Percentiles rank a stretch among this genome's conserved stretches.
phyloP scores from a whole-genome alignment of 2,113 vertebrate genomes.

The Boulengeromyrus knoepffleri region DNA sequence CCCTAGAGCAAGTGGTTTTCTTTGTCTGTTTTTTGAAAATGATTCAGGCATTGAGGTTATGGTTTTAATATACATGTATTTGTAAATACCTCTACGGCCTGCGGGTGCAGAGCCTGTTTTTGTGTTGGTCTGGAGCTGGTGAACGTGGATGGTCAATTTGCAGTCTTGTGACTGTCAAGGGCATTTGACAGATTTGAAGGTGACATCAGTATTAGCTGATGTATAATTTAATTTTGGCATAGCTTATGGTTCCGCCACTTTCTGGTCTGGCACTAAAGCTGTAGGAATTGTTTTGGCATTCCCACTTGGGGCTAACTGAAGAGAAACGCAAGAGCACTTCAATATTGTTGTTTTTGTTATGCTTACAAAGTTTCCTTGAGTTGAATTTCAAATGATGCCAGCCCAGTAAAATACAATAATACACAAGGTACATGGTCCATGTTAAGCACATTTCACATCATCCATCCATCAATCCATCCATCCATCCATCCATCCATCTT shows the following conservation, averaged over 20 bases:
- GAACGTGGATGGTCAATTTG: neutral
- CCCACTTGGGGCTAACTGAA: neutral
- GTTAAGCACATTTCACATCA: neutral
- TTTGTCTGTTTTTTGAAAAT: constrained; percentile 6
- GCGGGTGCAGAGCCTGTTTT: neutral
- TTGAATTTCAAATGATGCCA: neutral
- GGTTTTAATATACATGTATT: neutral
- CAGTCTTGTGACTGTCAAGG: neutral
- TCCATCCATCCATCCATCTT: neutral
- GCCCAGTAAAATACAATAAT: neutral
- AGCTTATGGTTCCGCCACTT: neutral
- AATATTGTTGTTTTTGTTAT: neutral
- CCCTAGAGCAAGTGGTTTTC: neutral
- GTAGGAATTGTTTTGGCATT: neutral
- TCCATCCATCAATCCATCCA: neutral
- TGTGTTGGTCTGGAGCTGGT: neutral
- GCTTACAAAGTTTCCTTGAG: neutral
- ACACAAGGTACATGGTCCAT: neutral
- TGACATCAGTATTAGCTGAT: neutral
- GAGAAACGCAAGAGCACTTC: neutral
- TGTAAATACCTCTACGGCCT: neutral
- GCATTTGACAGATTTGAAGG: neutral
- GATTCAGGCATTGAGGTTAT: neutral
- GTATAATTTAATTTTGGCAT: neutral
- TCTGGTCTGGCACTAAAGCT: neutral